Base-by-base conservation (phyloP, 2,113 vertebrate species). In the Chaetodon trifascialis region DNA sequence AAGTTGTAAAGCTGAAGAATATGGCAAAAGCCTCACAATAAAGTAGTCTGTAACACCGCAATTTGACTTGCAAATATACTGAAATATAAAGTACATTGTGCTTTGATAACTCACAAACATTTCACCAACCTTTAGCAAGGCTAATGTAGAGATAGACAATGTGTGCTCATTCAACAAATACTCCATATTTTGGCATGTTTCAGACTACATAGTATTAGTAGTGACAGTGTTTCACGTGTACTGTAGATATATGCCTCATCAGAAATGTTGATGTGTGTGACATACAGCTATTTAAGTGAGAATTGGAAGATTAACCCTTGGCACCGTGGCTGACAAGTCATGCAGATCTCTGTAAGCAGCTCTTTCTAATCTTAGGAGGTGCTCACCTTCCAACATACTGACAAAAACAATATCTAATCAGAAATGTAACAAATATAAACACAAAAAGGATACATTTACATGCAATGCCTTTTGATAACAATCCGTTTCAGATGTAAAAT, bases 41-140 rank as follows among this genome's bases (percentile, higher is more conserved):
- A 93, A 94, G 91, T 90, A 84, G 86, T 91, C 87, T 77, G 82
- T 73, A 90, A 92, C 91, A 92, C 72, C 76, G 78, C 58, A 66
- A 94, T 94, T 93, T 93, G 92, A 95, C 94, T 95, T 94, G 94
- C 91, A 94, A 94, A 95, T 95, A 68, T 47, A 81, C 60, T 86
- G 86, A 91, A 90, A 94, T 82, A 92, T 92, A 86, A 90, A 92
- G 88, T 78, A 80, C 86, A 91, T 90, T 93, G 87, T 92, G 89
- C 78, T 11, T 30, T 34, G 72, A 79, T 71, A 84, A 93, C 75
- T 83, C 80, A 58, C 77, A 79, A 80, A 90, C 82, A 85, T 84
- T 88, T 91, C 86, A 78, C 52, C 86, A 89, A 90, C 86, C 91
- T 91, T 93, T 77, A 80, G 89, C 86, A 62, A 72, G 80, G 82